Percentiles rank a stretch among this genome's conserved stretches.
phyloP scores from a whole-genome alignment of 2,888 invertebrate genomes.

The Phortica okadai region DNA sequence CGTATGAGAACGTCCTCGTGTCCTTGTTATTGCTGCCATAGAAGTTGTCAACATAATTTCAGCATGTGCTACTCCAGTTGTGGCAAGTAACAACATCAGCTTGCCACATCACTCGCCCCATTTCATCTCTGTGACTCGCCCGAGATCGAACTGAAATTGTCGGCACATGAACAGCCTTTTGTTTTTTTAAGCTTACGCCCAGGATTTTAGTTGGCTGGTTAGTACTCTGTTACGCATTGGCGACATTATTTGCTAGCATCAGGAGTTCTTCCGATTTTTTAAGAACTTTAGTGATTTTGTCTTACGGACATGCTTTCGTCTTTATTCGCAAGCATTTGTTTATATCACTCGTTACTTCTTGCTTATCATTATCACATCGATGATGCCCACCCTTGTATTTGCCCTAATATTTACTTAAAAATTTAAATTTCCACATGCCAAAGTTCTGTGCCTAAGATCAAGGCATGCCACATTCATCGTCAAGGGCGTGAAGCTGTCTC shows the following conservation, averaged over 20 bases:
- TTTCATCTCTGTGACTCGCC: not conserved
- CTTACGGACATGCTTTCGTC: not conserved
- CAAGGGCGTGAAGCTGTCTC: not conserved
- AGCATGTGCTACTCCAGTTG: conserved; percentile 28
- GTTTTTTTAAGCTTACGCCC: not conserved
- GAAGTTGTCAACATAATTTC: conserved; percentile 12
- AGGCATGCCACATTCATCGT: conserved; percentile 16
- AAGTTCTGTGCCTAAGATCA: conserved; percentile 56
- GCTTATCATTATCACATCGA: not conserved
- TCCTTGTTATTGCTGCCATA: conserved; percentile 4
- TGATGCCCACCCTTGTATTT: conserved; percentile 13
- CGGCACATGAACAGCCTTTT: not conserved
- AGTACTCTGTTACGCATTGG: conserved; percentile 29
- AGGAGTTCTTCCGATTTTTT: conserved; percentile 17
- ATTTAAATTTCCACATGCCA: conserved; percentile 65
- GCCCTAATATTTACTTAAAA: conserved; percentile 39
- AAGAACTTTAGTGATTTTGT: not conserved
- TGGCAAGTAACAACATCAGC: conserved; percentile 10
- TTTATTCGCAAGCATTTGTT: not conserved
- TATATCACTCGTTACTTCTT: not conserved
- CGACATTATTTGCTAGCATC: conserved; percentile 31
- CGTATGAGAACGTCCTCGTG: not conserved
- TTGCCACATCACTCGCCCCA: not conserved
- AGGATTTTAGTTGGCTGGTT: conserved; percentile 20
- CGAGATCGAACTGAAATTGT: not conserved